Base-by-base conservation (phyloP, 1,140 invertebrate genomes). In the Callitettix versicolor region DNA sequence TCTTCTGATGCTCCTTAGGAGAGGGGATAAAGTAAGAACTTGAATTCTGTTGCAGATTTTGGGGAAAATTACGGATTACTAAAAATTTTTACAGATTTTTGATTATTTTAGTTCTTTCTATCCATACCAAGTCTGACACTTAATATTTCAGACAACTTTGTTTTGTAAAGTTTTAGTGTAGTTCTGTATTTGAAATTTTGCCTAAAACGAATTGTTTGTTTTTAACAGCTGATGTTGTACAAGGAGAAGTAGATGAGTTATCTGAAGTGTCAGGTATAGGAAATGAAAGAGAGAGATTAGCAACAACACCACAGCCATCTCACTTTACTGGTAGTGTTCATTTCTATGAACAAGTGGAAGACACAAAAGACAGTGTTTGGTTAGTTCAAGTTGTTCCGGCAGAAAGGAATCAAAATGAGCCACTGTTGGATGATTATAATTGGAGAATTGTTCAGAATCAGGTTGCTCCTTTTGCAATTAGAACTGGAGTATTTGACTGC, bases 331-430 rank as follows among this genome's bases (percentile, higher is more conserved):
- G 72, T 53, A 74, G 72, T 18, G 59, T 65, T 53, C 71, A 76
- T 62, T 76, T 76, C 59, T 71, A 71, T 56, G 73, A 76, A 60
- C 67, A 76, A 63, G 53, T 55, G 3, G 75, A 78, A 60, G 75
- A 78, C 62, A 72, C 73, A 11, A 77, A 77, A 63, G 76, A 78
- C 63, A 75, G 74, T 64, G 73, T 76, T 3, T 78, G 76, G 76
- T 55, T 78, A 11, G 71, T 78, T 0, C 73, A 76, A 59, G 72
- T 77, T 6, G 56, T 68, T 15, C 55, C 63, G 7, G 42, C 57
- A 7, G 50, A 38, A 18, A 56, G 47, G 18, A 46, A 53, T 12
- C 9, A 15, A 14, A 34, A 57, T 20, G 40, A 61, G 24, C 62
- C 63, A n/a, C 55, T 70, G 18, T 53, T 70, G 20, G 63, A 69